These are phyloP conservation scores for Odontothrips loti DNA, from an alignment of 2,888 invertebrate genomes.

Conservation along the genomic window DNA sequence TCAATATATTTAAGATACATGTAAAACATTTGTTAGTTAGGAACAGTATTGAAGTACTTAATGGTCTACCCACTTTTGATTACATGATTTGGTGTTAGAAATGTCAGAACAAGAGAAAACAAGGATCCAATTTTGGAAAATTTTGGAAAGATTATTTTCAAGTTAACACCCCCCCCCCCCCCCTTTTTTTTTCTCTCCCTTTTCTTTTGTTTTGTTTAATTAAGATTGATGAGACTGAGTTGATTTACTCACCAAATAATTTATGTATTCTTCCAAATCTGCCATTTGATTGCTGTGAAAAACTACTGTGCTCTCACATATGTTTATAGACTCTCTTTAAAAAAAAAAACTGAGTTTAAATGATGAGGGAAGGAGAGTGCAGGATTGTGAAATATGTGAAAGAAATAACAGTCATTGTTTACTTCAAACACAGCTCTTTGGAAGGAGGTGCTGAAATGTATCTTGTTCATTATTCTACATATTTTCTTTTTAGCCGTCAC, in stretches of 20 bases:
- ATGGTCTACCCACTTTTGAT: background rate
- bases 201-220: background rate
- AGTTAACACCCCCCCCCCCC: background rate
- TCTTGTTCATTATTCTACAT: too few species aligned
- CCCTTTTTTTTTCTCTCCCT: background rate
- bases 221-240: slow-evolving; percentile 12
- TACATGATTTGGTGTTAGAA: background rate
- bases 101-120: background rate
- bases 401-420: too few species aligned
- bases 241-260: background rate
- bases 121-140: background rate
- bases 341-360: too few species aligned
- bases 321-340: too few species aligned
- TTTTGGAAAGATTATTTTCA: background rate
- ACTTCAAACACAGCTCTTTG: too few species aligned
- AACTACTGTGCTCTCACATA: too few species aligned
- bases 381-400: too few species aligned
- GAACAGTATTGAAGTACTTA: slow-evolving; percentile 3
- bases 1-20: background rate
- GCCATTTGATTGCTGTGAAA: too few species aligned
- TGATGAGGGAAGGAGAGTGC: too few species aligned
- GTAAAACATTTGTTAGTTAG: background rate
- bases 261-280: background rate
- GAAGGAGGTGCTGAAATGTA: too few species aligned
- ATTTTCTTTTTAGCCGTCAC: background rate